A percentile compares a stretch with the other conserved stretches of the same genome.
phyloP scores from a whole-genome alignment of 2,888 invertebrate genomes.

The Orthosia gothica region DNA sequence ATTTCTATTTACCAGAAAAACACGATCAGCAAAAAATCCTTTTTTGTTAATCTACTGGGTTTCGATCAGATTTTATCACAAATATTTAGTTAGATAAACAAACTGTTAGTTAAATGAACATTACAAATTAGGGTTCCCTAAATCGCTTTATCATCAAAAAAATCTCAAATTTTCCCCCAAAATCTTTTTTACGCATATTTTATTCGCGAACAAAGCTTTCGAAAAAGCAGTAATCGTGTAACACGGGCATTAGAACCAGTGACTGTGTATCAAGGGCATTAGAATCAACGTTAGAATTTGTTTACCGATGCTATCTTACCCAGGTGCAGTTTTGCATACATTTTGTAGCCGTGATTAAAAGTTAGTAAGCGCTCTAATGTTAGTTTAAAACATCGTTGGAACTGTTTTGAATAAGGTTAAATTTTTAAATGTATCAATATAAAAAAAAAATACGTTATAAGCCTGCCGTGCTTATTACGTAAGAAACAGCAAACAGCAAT shows the following conservation, averaged over 20 bases:
- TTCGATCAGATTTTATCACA: constrained; percentile 8
- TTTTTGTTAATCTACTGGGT: not conserved
- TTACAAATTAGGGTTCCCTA: constrained; percentile 25
- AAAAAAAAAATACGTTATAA: not conserved
- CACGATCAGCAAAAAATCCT: not conserved
- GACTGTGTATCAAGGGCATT: constrained; percentile 64
- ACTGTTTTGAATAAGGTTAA: constrained; percentile 6
- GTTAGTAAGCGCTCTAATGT: not conserved
- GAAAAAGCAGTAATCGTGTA: constrained; percentile 62
- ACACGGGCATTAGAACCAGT: constrained; percentile 25
- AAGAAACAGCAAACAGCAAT: no score
- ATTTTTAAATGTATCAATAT: not conserved
- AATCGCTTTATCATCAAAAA: constrained; percentile 56
- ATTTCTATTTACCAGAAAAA: not conserved
- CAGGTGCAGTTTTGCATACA: constrained; percentile 79
- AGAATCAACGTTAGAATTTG: constrained; percentile 75
- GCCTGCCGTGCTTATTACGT: no score
- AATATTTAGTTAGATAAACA: constrained; percentile 1
- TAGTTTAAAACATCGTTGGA: constrained; percentile 11
- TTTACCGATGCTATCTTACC: constrained; percentile 66
- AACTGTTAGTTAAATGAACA: constrained; percentile 35
- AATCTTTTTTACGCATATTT: constrained; percentile 52
- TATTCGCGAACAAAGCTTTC: constrained; percentile 35
- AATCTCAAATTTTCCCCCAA: constrained; percentile 63
- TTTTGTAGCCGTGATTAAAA: constrained; percentile 22